Evolutionary conservation across 1,140 invertebrate genomes (phyloP), one percentile per base, ranked within the genome.

Genomic region (Eriocheir sinensis): DNA sequence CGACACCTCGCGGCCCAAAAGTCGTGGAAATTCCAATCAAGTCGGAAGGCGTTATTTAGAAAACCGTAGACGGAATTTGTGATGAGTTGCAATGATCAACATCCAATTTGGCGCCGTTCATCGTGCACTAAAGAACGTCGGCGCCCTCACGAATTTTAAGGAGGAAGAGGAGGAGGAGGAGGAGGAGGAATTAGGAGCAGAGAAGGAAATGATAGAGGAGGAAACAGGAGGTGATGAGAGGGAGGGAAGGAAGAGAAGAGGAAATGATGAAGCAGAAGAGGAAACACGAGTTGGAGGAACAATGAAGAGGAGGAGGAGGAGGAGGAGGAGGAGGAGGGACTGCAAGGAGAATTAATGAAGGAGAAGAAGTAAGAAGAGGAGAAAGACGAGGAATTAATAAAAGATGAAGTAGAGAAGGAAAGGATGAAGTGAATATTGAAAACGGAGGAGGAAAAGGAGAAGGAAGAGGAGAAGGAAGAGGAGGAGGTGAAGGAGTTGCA

Each of bases 21-120:
- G 91, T 89, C 91, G 80, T 79, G 94, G 93, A 94, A 94, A 94
- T 94, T 91, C 94, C 94, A 94, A 94, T 94, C 94, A 94, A 94
- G 79, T 91, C 89, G 80, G 94, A 94, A 94, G 94, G 94, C 94
- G 94, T 94, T 94, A 94, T 94, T 94, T 94, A 72, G 94, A 94
- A 94, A 94, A 94, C 83, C 94, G 94, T 91, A 94, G 94, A 94
- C 89, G 72, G 94, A 94, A 94, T 94, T 94, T 94, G 89, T 94
- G 94, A 94, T 94, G 94, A 94, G 89, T 94, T 92, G 94, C 94
- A 94, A 86, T 91, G 94, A 94, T 94, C 94, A 94, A 91, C 89
- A 91, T 94, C 94, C 94, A 94, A 94, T 94, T 94, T 91, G 53
- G 81, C 27, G 17, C 89, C 90, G 93, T 94, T 94, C 94, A 94